These are phyloP conservation scores for Phengaris alcon DNA, from an alignment of 2,888 invertebrate species.

Conservation along the genomic window DNA sequence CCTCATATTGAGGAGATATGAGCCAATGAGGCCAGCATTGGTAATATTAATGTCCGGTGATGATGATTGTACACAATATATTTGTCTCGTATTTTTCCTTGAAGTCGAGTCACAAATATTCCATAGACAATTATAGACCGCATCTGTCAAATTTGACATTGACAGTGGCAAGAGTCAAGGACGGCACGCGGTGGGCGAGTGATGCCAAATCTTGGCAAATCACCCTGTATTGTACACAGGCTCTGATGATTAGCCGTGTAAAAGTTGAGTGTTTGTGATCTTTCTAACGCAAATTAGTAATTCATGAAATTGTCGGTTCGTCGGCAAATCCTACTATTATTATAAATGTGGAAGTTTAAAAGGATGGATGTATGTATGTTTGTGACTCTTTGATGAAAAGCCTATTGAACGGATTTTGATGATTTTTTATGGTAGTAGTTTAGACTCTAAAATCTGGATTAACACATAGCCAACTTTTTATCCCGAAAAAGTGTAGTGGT, in stretches of 20 bases:
- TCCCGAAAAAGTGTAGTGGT: no score
- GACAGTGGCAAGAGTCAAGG: conserved; percentile 51
- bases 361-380: no score
- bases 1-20: not conserved
- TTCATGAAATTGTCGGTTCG: not conserved
- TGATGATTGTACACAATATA: not conserved
- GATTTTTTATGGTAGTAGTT: no score
- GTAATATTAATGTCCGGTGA: not conserved
- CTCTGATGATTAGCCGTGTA: not conserved
- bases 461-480: no score
- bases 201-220: conserved; percentile 27
- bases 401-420: no score
- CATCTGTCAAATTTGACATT: conserved; percentile 41
- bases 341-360: no score
- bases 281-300: not conserved
- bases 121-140: conserved; percentile 22
- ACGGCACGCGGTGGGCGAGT: conserved; percentile 33
- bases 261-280: not conserved
- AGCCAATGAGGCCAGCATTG: no score
- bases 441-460: no score
- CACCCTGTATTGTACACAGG: conserved; percentile 10
- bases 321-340: not conserved
- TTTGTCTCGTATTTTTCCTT: not conserved
- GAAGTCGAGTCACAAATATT: not conserved
- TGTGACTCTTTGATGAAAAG: no score